phyloP scores from a whole-genome alignment of 1,140 invertebrate species.

The Caenorhabditis tropicalis region DNA sequence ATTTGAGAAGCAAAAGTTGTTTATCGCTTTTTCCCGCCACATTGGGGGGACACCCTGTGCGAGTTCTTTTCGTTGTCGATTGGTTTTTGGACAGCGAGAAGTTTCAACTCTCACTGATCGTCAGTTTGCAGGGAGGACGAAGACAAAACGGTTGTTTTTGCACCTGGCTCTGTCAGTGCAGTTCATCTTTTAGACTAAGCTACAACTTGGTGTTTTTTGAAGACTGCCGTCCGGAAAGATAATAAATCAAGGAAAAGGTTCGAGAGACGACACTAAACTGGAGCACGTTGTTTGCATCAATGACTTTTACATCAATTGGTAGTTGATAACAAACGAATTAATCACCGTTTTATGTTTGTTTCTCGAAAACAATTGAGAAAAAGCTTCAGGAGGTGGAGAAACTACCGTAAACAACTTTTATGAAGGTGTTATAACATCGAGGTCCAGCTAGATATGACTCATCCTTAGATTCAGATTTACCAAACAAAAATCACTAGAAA shows the following conservation, averaged over 20 bases:
- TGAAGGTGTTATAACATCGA: too few relatives aligned
- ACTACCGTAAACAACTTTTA: too few relatives aligned
- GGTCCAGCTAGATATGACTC: too few relatives aligned
- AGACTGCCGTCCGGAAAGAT: neutral
- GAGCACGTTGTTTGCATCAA: neutral
- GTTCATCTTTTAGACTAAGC: neutral
- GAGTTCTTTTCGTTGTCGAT: neutral
- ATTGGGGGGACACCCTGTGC: constrained; percentile 26
- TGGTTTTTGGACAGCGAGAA: constrained; percentile 16
- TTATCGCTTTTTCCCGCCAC: neutral
- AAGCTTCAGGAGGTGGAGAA: neutral
- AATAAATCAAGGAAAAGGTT: neutral
- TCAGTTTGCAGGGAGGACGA: neutral
- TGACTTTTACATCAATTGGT: neutral
- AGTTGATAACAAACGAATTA: constrained; percentile 10
- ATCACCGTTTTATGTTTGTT: neutral
- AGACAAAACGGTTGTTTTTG: neutral
- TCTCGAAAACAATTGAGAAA: neutral
- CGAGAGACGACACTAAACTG: neutral
- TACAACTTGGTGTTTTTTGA: neutral
- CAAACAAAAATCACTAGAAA: too few relatives aligned
- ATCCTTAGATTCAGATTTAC: too few relatives aligned
- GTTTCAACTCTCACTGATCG: constrained; percentile 21
- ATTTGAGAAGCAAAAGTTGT: constrained; percentile 29
- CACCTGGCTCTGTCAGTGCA: neutral